Evolutionary conservation across 2,888 invertebrate genomes (phyloP).

Genomic region (Odontomyia ornata): DNA sequence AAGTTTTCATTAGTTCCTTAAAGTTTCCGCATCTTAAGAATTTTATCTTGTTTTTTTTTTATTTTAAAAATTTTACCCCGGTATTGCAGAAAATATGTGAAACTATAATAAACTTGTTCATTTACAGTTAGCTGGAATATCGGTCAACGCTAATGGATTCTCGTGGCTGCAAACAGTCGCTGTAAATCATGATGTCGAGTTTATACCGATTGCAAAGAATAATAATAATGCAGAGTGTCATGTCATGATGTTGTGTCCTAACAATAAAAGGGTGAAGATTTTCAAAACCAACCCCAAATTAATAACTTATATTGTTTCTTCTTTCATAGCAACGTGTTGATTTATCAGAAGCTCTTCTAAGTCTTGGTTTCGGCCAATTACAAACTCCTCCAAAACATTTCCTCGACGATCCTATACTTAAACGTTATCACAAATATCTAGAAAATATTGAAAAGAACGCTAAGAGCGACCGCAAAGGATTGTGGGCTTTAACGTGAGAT

Average conservation of each 20-base stretch:
- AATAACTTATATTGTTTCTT: not conserved
- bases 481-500: slow-evolving; percentile 52
- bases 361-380: slow-evolving; percentile 60
- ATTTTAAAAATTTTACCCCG: no score
- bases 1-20: no score
- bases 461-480: slow-evolving; percentile 50
- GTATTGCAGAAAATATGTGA: no score
- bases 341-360: slow-evolving; percentile 60
- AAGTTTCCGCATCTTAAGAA: no score
- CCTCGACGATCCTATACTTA: slow-evolving; percentile 46
- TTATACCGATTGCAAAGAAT: slow-evolving; percentile 62
- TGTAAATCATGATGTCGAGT: slow-evolving; percentile 62
- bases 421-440: slow-evolving; percentile 59
- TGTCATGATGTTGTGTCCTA: slow-evolving; percentile 61
- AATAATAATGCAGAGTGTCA: slow-evolving; percentile 64
- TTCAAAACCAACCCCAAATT: not conserved
- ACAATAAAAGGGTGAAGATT: slow-evolving; percentile 55
- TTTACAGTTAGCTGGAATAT: slow-evolving; percentile 57
- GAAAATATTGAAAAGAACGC: slow-evolving; percentile 56
- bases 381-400: slow-evolving; percentile 50
- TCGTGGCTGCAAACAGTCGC: slow-evolving; percentile 66
- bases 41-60: no score
- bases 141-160: slow-evolving; percentile 61
- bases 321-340: slow-evolving; percentile 54
- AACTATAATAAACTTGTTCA: no score